Conservation (phyloP, 2,113 vertebrate genomes). For the Siphamia tubifer region DNA sequence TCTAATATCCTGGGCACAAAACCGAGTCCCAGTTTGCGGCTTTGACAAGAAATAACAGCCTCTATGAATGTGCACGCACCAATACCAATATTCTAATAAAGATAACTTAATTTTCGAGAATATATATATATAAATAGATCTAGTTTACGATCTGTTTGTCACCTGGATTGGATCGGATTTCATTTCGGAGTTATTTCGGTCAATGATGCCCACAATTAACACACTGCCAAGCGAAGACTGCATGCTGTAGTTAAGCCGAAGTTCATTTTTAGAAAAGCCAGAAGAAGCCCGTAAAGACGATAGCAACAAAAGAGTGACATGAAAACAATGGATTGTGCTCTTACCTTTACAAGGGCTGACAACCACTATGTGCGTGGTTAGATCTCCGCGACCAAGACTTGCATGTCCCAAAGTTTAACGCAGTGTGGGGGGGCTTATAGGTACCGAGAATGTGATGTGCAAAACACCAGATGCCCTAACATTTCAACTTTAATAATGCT, state of each 20-base stretch:
- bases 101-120: neutral
- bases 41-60: neutral
- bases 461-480: slow-evolving; percentile 83
- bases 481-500: slow-evolving; percentile 86
- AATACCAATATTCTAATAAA: neutral
- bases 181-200: slow-evolving; percentile 59
- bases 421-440: slow-evolving; percentile 79
- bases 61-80: neutral
- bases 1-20: slow-evolving; percentile 6
- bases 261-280: slow-evolving; percentile 37
- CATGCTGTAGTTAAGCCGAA: slow-evolving; percentile 64
- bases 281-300: slow-evolving; percentile 45
- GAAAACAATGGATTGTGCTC: slow-evolving; percentile 73
- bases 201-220: slow-evolving; percentile 35
- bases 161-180: slow-evolving; percentile 47
- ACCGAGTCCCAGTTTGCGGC: neutral
- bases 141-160: slow-evolving; percentile 14
- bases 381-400: slow-evolving; percentile 92
- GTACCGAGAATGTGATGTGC: slow-evolving; percentile 82
- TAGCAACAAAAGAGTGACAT: slow-evolving; percentile 58
- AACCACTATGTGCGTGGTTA: slow-evolving; percentile 91
- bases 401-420: slow-evolving; percentile 98
- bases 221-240: slow-evolving; percentile 42
- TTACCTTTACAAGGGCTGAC: slow-evolving; percentile 94
- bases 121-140: neutral